phyloP scores from a whole-genome alignment of 2,113 vertebrate species.

The Empidonax alnorum region DNA sequence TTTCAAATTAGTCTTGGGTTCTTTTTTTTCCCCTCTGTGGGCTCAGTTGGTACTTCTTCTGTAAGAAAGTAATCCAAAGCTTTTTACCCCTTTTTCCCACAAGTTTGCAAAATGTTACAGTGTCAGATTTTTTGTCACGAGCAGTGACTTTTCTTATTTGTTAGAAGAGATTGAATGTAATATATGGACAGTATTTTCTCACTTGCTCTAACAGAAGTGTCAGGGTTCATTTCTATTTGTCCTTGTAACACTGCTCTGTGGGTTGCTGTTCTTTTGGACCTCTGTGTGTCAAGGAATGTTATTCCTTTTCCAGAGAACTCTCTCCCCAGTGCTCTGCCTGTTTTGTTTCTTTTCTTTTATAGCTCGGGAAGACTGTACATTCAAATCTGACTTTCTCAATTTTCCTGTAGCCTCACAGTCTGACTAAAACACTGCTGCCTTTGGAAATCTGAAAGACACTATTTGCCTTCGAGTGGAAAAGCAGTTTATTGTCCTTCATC shows the following conservation, averaged over 20 bases:
- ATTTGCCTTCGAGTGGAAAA: background rate
- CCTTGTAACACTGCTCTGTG: background rate
- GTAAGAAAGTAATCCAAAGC: background rate
- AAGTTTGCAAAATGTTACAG: background rate
- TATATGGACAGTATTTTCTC: background rate
- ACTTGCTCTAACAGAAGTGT: background rate
- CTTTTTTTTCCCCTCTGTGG: background rate
- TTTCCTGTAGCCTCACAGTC: background rate
- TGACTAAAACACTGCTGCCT: background rate
- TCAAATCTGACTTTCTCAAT: background rate
- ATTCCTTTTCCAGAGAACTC: background rate
- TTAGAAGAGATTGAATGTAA: background rate
- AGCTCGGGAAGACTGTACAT: fast-evolving
- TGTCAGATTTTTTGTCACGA: background rate
- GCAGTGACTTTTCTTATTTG: background rate
- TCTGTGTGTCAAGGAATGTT: background rate
- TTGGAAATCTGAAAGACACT: background rate
- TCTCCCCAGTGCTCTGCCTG: background rate
- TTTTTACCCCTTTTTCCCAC: background rate
- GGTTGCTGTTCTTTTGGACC: background rate
- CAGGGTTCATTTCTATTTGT: background rate
- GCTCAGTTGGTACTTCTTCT: background rate
- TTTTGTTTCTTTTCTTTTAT: background rate
- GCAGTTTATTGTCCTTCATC: background rate
- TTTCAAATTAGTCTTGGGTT: background rate